These are phyloP conservation scores for Drosophila meridiana DNA, from an alignment of 2,888 invertebrate genomes.

Conservation along the genomic window DNA sequence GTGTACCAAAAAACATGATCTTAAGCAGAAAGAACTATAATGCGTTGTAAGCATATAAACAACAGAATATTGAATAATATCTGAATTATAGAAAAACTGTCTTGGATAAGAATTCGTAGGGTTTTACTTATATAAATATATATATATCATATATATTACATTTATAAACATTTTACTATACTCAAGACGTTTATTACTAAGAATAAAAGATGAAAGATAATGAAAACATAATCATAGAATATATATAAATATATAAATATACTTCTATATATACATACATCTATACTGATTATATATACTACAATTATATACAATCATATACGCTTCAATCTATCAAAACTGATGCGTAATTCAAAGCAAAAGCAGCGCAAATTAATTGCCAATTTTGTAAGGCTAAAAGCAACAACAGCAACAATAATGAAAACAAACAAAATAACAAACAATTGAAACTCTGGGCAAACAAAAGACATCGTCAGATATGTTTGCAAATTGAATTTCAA, in stretches of 20 bases:
- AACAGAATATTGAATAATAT: too few relatives aligned
- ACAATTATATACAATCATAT: background rate
- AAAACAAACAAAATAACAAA: conserved; percentile 13
- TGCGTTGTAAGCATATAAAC: too few relatives aligned
- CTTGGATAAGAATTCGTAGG: too few relatives aligned
- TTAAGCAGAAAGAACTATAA: background rate
- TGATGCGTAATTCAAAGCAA: conserved; percentile 7
- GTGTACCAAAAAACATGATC: background rate
- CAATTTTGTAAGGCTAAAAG: background rate
- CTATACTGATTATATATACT: too few relatives aligned
- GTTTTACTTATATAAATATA: background rate
- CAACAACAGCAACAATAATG: conserved; percentile 5
- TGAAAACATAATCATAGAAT: background rate
- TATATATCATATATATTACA: background rate
- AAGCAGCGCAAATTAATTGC: conserved; percentile 8
- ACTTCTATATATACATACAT: background rate
- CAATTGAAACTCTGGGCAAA: conserved; percentile 29
- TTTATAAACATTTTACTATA: too few relatives aligned
- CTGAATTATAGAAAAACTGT: too few relatives aligned
- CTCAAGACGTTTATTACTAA: background rate
- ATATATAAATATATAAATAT: background rate
- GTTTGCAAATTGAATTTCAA: conserved; percentile 37
- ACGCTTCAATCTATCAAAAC: conserved; percentile 15
- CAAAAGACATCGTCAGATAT: conserved; percentile 30
- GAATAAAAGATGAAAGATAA: background rate